Evolutionary conservation across 2,888 invertebrate genomes (phyloP).

Genomic region (Drosophila phalerata): DNA sequence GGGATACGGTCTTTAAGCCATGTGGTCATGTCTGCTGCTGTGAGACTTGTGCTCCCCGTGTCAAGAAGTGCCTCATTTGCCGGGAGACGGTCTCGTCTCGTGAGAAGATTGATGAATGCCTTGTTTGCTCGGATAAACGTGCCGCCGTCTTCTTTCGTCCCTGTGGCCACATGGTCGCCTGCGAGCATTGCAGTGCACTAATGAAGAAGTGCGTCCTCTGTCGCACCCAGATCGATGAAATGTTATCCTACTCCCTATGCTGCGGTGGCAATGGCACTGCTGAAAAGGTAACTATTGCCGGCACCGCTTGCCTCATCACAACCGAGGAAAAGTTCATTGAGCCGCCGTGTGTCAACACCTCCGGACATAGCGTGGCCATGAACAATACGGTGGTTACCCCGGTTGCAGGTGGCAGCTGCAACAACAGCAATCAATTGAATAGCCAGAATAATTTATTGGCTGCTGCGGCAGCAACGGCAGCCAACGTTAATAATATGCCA

Average conservation of each 20-base stretch:
- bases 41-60: conserved; percentile 93
- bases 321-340: conserved; percentile 75
- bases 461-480: conserved; percentile 45
- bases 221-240: conserved; percentile 93
- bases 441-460: conserved; percentile 82
- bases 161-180: conserved; percentile 94
- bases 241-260: conserved; percentile 87
- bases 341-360: conserved; percentile 82
- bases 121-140: conserved; percentile 97
- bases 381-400: conserved; percentile 84
- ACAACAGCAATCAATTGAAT: conserved; percentile 77
- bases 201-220: conserved; percentile 99
- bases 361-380: conserved; percentile 85
- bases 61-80: conserved; percentile 98
- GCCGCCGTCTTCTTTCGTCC: conserved; percentile 97
- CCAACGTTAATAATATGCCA: conserved; percentile 57
- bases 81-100: conserved; percentile 93
- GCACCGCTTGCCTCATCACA: conserved; percentile 37
- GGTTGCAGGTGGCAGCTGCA: conserved; percentile 58
- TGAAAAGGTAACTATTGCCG: conserved; percentile 78
- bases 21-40: conserved; percentile 98
- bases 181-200: conserved; percentile 93
- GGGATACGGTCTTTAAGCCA: conserved; percentile 94
- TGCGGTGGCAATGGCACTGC: conserved; percentile 86
- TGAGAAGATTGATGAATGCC: conserved; percentile 97